These are phyloP conservation scores for Kryptopterus vitreolus DNA, from an alignment of 2,797 vertebrate species.

Conservation along the genomic window DNA sequence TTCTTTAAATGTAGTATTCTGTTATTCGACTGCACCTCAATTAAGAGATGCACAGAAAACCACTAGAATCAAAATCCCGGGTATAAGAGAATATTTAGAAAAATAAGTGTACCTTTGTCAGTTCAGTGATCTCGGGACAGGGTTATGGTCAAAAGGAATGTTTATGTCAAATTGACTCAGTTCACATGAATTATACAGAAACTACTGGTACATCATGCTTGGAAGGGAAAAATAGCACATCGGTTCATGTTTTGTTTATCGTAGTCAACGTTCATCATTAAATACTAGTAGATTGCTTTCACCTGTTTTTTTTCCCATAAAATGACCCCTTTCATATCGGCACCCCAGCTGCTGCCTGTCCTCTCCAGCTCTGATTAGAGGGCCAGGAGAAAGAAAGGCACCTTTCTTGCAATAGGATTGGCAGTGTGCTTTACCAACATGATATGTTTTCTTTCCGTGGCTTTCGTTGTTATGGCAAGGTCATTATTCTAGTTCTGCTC, in stretches of 20 bases:
- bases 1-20: background rate
- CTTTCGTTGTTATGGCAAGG: conserved; percentile 26
- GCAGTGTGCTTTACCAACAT: conserved; percentile 42
- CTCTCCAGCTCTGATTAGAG: conserved; percentile 61
- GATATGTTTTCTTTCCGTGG: conserved; percentile 60
- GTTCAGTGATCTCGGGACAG: background rate
- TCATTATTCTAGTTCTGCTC: background rate
- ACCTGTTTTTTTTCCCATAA: conserved; percentile 66
- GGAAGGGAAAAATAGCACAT: conserved; percentile 7
- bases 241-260: conserved; percentile 45
- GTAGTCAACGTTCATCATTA: conserved; percentile 44
- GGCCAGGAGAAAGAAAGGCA: conserved; percentile 51
- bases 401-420: conserved; percentile 38
- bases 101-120: background rate
- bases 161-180: conserved; percentile 21
- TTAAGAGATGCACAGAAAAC: background rate
- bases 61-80: no score
- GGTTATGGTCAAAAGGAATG: background rate
- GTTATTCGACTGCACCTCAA: background rate
- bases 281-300: conserved; percentile 60
- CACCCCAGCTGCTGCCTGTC: conserved; percentile 66
- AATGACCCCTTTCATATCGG: conserved; percentile 60
- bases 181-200: conserved; percentile 2
- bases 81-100: background rate
- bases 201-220: conserved; percentile 6